Evolutionary conservation across 2,797 vertebrate species (phyloP).

Genomic region (Xenentodon cancila): DNA sequence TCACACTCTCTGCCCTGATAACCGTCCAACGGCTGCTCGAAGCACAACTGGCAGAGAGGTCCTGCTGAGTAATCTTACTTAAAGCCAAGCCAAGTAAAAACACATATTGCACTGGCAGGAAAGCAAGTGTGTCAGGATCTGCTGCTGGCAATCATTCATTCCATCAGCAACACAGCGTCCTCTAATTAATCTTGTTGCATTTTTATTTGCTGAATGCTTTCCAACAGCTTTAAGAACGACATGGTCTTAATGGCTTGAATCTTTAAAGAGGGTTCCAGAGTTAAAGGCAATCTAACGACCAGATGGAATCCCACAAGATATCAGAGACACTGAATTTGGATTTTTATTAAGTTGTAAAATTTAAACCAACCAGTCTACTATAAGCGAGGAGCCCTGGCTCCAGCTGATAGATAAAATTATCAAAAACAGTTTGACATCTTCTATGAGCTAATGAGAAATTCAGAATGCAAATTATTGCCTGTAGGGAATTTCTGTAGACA

Average conservation of each 20-base stretch:
- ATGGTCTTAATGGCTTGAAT: neutral
- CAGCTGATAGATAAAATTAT: neutral
- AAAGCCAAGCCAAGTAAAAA: constrained; percentile 23
- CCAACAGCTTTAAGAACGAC: neutral
- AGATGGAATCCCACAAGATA: neutral
- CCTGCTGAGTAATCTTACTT: constrained; percentile 47
- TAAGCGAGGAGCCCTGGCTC: neutral
- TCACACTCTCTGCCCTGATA: constrained; percentile 74
- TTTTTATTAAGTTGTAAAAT: neutral
- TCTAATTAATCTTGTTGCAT: neutral
- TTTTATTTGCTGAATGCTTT: neutral
- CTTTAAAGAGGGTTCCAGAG: neutral
- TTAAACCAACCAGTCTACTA: neutral
- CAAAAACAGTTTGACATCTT: neutral
- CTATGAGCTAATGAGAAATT: neutral
- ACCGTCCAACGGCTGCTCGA: constrained; percentile 60
- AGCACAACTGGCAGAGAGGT: constrained; percentile 51
- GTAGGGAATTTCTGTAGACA: neutral
- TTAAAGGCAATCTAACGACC: neutral
- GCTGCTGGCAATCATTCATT: constrained; percentile 13
- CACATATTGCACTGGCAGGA: constrained; percentile 1
- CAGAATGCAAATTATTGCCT: neutral
- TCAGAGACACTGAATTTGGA: neutral
- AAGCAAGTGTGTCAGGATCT: neutral
- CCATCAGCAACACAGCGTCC: neutral